phyloP scores from a whole-genome alignment of 1,140 invertebrate species.

The Nixonia krombeini region DNA sequence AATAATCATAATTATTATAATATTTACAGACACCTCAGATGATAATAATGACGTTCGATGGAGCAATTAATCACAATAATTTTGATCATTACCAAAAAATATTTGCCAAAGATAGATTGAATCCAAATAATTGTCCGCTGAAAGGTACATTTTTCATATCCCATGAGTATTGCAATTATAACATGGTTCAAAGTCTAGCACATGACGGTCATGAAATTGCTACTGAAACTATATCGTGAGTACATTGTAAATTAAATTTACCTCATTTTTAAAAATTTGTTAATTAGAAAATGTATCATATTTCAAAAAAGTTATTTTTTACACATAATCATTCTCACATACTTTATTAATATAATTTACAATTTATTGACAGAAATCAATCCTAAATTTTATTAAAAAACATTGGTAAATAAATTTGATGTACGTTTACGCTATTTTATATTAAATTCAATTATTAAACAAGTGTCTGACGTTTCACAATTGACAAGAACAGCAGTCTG shows the following conservation, averaged over 20 bases:
- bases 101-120: conserved; percentile 83
- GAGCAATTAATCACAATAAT: conserved; percentile 93
- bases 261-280: too few relatives aligned
- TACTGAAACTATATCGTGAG: conserved; percentile 88
- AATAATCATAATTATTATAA: neutral
- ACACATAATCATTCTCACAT: too few relatives aligned
- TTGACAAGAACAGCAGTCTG: too few relatives aligned
- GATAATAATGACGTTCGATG: conserved; percentile 93
- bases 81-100: conserved; percentile 90
- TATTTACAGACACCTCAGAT: conserved; percentile 89
- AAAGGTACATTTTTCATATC: conserved; percentile 95
- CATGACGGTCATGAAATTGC: conserved; percentile 93
- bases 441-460: too few relatives aligned
- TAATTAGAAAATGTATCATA: too few relatives aligned
- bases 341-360: too few relatives aligned
- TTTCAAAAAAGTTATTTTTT: too few relatives aligned
- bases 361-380: too few relatives aligned
- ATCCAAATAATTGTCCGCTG: conserved; percentile 92
- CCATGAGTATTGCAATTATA: conserved; percentile 96
- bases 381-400: too few relatives aligned
- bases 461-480: too few relatives aligned
- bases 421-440: too few relatives aligned
- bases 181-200: conserved; percentile 90
- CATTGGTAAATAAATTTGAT: too few relatives aligned
- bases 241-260: conserved; percentile 34